Conservation (phyloP, 2,888 invertebrate species). For the Harpalus rufipes region DNA sequence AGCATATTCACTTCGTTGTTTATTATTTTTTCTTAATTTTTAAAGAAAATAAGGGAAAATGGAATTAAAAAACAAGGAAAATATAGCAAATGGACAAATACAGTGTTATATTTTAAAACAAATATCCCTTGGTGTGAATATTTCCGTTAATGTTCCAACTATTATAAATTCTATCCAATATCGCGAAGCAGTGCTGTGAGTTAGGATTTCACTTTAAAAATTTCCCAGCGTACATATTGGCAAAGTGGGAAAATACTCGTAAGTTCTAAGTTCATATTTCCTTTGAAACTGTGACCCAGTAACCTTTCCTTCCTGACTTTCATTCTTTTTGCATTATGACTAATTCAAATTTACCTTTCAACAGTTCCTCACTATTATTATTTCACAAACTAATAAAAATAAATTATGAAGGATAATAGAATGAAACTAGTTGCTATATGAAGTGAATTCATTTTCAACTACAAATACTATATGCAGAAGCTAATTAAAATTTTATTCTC, state of each 20-base stretch:
- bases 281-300: not conserved
- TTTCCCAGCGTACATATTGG: not conserved
- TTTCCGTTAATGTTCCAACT: not conserved
- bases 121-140: too few species aligned
- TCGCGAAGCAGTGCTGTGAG: not conserved
- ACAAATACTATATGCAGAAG: not conserved
- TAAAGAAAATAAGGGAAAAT: too few species aligned
- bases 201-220: constrained; percentile 1
- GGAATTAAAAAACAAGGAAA: too few species aligned
- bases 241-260: constrained; percentile 1
- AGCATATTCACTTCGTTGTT: too few species aligned
- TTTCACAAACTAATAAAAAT: too few species aligned
- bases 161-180: constrained; percentile 1
- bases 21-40: too few species aligned
- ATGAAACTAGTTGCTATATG: not conserved
- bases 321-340: not conserved
- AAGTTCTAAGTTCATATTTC: not conserved
- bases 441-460: not conserved
- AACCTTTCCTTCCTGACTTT: not conserved
- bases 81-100: too few species aligned
- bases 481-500: not conserved
- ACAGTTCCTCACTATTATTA: too few species aligned
- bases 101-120: too few species aligned
- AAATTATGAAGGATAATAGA: not conserved
- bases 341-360: not conserved